Percentiles rank a stretch among this genome's conserved stretches.
Conservation (phyloP, 2,888 invertebrate genomes). For the Coelopa pilipes region DNA sequence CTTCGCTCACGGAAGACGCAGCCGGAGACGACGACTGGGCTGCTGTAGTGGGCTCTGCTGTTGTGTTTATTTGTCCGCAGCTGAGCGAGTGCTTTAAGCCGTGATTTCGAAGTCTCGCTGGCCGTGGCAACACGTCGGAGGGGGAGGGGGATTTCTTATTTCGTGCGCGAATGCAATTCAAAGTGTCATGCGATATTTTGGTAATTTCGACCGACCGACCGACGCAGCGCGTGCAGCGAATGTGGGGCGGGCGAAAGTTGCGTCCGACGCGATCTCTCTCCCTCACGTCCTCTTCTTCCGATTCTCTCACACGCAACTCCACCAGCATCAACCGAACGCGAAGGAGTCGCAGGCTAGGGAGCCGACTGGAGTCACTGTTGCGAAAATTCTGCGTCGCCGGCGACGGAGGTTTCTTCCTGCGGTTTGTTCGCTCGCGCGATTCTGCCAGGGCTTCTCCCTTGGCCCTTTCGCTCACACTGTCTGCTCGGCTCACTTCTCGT, state of each 20-base stretch:
- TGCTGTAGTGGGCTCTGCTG: not conserved
- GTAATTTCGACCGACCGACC: constrained; percentile 31
- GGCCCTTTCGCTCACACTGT: not conserved
- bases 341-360: too few species aligned
- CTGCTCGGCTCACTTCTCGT: not conserved
- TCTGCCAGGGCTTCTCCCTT: too few species aligned
- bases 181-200: constrained; percentile 39
- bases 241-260: constrained; percentile 43
- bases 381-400: too few species aligned
- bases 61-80: constrained; percentile 6
- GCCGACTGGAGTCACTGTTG: too few species aligned
- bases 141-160: constrained; percentile 12
- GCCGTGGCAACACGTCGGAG: not conserved
- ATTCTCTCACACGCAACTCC: constrained; percentile 1
- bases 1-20: too few species aligned
- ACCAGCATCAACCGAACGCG: too few species aligned
- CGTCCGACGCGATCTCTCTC: constrained; percentile 8
- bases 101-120: not conserved
- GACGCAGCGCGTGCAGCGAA: constrained; percentile 23
- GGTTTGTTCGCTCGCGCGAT: too few species aligned
- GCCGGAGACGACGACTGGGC: not conserved
- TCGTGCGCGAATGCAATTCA: constrained; percentile 32
- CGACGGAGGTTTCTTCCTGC: too few species aligned
- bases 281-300: not conserved
- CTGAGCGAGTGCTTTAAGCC: constrained; percentile 2